A percentile compares a stretch with the other conserved stretches of the same genome.
These are phyloP conservation scores for Acanthopagrus latus DNA, from an alignment of 2,797 vertebrate genomes.

Conservation along the genomic window DNA sequence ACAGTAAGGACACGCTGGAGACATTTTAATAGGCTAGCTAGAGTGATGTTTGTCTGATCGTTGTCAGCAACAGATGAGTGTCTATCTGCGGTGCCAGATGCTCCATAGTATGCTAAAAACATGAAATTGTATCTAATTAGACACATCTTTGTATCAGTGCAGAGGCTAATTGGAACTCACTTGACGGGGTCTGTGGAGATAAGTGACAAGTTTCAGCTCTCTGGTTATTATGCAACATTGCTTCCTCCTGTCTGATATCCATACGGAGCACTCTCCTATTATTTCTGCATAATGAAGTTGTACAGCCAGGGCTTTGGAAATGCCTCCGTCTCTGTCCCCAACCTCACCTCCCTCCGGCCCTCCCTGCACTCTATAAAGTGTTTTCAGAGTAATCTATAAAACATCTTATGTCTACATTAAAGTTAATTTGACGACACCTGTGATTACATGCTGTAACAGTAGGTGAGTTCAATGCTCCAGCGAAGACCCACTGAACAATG, in stretches of 20 bases:
- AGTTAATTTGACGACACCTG: background rate
- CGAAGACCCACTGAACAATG: background rate
- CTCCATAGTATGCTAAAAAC: conserved; percentile 51
- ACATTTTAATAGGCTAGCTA: conserved; percentile 37
- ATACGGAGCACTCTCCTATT: conserved; percentile 24
- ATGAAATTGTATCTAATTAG: conserved; percentile 70
- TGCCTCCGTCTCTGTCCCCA: background rate
- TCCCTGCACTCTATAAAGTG: no score
- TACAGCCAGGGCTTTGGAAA: conserved; percentile 17
- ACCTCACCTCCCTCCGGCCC: no score
- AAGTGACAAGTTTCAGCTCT: conserved; percentile 60
- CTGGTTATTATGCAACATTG: conserved; percentile 43
- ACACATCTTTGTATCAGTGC: conserved; percentile 57
- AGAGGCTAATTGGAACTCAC: conserved; percentile 72
- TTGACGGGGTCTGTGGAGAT: conserved; percentile 58
- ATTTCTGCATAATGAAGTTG: conserved; percentile 40
- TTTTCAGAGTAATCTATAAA: no score
- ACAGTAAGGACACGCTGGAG: conserved; percentile 31
- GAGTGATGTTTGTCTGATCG: conserved; percentile 52
- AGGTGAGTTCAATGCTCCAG: no score
- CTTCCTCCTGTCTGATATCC: conserved; percentile 49
- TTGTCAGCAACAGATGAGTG: conserved; percentile 60
- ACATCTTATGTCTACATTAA: background rate
- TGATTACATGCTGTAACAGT: background rate
- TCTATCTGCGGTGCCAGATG: conserved; percentile 60